Evolutionary conservation across 1,140 invertebrate species (phyloP).

Genomic region (Limonius californicus): DNA sequence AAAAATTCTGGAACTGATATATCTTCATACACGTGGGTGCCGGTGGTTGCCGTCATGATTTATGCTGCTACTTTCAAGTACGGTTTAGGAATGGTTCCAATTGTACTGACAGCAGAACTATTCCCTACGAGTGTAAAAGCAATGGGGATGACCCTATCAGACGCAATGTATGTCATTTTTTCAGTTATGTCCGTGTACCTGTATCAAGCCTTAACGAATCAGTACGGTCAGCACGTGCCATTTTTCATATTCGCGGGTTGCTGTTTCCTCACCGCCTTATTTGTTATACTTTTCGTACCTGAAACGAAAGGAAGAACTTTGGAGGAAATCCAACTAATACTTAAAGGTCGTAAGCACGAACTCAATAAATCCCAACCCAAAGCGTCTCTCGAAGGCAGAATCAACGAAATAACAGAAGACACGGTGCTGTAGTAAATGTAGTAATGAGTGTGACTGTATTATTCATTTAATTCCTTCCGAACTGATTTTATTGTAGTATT

Average conservation of each 20-base stretch:
- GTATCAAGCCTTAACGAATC: slow-evolving; percentile 47
- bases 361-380: not conserved
- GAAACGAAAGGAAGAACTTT: slow-evolving; percentile 36
- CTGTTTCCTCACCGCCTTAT: slow-evolving; percentile 18
- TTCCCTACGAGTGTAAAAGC: slow-evolving; percentile 62
- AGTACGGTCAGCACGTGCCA: slow-evolving; percentile 26
- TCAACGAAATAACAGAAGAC: too few relatives aligned
- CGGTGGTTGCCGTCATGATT: slow-evolving; percentile 38
- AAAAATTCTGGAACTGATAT: slow-evolving; percentile 33
- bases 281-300: slow-evolving; percentile 22
- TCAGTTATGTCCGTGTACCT: slow-evolving; percentile 66
- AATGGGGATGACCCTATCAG: slow-evolving; percentile 43
- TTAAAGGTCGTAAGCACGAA: slow-evolving; percentile 20
- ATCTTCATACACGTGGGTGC: slow-evolving; percentile 34
- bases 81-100: slow-evolving; percentile 58
- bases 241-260: slow-evolving; percentile 27
- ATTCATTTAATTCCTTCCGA: too few relatives aligned
- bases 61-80: slow-evolving; percentile 41
- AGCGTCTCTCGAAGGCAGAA: not conserved
- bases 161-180: slow-evolving; percentile 39
- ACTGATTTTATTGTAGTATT: too few relatives aligned
- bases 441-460: too few relatives aligned
- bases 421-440: too few relatives aligned
- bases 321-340: slow-evolving; percentile 30
- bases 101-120: slow-evolving; percentile 65